Evolutionary conservation across 2,113 vertebrate species (phyloP).

Genomic region (Anarhynchus alexandrinus): DNA sequence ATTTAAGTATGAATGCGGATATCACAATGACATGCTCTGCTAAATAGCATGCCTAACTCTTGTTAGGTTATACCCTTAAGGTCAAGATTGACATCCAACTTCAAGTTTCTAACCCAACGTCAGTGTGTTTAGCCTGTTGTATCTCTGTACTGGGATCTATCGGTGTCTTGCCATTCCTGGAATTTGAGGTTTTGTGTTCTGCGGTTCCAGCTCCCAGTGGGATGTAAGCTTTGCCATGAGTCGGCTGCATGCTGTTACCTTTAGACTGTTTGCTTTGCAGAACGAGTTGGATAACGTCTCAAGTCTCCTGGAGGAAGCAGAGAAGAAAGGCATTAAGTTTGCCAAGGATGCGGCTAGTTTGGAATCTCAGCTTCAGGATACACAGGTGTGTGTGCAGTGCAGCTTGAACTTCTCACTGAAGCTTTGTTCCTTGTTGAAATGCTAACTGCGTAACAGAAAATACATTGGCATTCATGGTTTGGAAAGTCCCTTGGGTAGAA

Average conservation of each 20-base stretch:
- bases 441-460: not conserved
- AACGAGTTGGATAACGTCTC: conserved; percentile 92
- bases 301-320: conserved; percentile 88
- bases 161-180: not conserved
- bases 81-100: not conserved
- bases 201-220: not conserved
- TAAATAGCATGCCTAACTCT: not conserved
- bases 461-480: not conserved
- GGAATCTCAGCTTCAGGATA: conserved; percentile 93
- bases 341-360: conserved; percentile 89
- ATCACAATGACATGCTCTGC: not conserved
- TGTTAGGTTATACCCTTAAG: not conserved
- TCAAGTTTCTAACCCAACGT: not conserved
- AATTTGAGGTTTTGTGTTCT: not conserved
- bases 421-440: not conserved
- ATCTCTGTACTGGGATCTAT: not conserved
- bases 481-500: not conserved
- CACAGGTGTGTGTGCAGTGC: conserved; percentile 77
- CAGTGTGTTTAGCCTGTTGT: not conserved
- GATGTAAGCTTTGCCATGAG: not conserved
- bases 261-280: conserved; percentile 65
- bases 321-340: conserved; percentile 94
- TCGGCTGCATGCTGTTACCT: not conserved
- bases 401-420: not conserved
- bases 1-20: not conserved